Evolutionary conservation across 2,888 invertebrate genomes (phyloP).

Genomic region (Melanargia galathea): DNA sequence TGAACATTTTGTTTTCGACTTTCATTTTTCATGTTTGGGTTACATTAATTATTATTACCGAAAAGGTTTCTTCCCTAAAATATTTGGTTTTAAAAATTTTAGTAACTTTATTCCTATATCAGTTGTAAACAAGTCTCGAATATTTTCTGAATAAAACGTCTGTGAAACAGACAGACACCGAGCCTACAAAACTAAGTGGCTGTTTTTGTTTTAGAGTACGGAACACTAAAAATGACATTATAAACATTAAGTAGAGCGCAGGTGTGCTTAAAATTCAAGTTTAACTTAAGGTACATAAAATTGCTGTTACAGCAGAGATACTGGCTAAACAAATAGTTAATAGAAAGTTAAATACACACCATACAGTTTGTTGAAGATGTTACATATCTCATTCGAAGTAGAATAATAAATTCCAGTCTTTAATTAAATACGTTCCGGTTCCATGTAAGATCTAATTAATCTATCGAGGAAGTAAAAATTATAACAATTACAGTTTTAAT

Average conservation of each 20-base stretch:
- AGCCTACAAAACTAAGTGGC: too few relatives aligned
- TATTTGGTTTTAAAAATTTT: too few relatives aligned
- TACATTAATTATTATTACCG: too few relatives aligned
- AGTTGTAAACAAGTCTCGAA: too few relatives aligned
- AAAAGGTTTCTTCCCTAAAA: too few relatives aligned
- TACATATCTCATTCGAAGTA: conserved; percentile 62
- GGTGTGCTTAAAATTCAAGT: conserved; percentile 3
- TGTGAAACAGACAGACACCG: too few relatives aligned
- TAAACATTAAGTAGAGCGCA: background rate
- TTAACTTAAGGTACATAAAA: background rate
- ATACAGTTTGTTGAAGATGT: conserved; percentile 67
- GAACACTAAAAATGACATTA: background rate
- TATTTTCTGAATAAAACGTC: too few relatives aligned
- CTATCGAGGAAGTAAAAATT: conserved; percentile 72
- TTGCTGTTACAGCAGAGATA: background rate
- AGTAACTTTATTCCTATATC: too few relatives aligned
- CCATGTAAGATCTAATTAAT: conserved; percentile 75
- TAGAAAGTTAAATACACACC: conserved; percentile 59
- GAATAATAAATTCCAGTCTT: conserved; percentile 67
- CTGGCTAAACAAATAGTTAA: conserved; percentile 34
- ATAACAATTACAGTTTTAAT: conserved; percentile 72
- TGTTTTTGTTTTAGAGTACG: background rate
- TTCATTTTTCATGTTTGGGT: too few relatives aligned
- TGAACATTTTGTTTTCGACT: too few relatives aligned
- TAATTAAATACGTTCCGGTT: conserved; percentile 70